Evolutionary conservation across 2,797 vertebrate species (phyloP), one percentile per base, ranked within the genome.

Genomic region (Myotis myotis): DNA sequence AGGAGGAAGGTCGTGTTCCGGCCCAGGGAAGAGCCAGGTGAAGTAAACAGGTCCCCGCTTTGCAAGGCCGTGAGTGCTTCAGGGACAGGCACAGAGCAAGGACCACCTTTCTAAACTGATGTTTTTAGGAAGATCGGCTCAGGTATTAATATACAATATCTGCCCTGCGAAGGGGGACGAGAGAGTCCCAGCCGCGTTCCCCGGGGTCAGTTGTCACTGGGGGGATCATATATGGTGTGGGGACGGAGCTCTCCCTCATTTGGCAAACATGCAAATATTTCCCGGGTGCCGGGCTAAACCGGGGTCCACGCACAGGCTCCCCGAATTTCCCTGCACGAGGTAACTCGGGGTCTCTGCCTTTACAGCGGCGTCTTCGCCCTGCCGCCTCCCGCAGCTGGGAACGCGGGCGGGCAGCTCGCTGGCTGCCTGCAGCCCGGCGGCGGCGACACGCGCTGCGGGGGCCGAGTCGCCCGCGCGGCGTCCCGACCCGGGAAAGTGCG

Each of bases 11-110:
- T 76, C 85, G 38, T 20, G 62, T 64, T 91, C 95, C 28, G 57
- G 83, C 76, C 91, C 4, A 15, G 80, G 75, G 28, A 22, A 64
- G 71, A 41, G 53, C 51, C 15, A 22, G 70, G 8, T 38, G 80
- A 70, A 84, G 79, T 94, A 95, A 97, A 95, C 91, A 88, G 53
- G 89, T 13, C 62, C 83, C 68, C 2, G 88, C 79, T 80, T 47
- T 64, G 94, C 79, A 6, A 51, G 75, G 90, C 51, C 79, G 23
- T 16, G 74, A 33, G 92, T 13, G 76, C 81, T 71, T 62, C 0
- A 4, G 70, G 62, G 81, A 79, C 47, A 75, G 62, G 84, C 79
- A 23, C 64, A 3, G 28, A 66, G 53, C 4, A 84, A 11, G 28
- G 51, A 22, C 66, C 74, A 22, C 9, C 10, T 41, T 66, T 88